Evolutionary conservation across 2,888 invertebrate species (phyloP).

Genomic region (Parthenolecanium corni): DNA sequence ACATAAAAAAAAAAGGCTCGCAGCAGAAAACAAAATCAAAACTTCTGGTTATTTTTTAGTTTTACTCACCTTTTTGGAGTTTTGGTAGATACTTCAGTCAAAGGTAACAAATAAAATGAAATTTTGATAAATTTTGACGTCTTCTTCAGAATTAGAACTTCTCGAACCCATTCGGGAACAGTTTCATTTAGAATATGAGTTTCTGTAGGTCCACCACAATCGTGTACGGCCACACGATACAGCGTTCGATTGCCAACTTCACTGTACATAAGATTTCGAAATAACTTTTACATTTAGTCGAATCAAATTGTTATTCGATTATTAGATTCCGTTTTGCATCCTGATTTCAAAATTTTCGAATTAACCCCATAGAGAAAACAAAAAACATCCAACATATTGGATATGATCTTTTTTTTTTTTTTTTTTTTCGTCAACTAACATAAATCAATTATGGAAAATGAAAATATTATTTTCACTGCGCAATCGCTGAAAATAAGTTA

Average conservation of each 20-base stretch:
- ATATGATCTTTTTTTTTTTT: no score
- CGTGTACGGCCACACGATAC: slow-evolving; percentile 75
- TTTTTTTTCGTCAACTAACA: not conserved
- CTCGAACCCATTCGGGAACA: slow-evolving; percentile 90
- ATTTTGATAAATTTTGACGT: slow-evolving; percentile 93
- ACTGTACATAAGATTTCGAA: slow-evolving; percentile 43
- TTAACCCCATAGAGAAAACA: no score
- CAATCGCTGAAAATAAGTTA: no score
- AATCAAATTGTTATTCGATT: no score
- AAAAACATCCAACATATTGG: no score
- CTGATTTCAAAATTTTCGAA: not conserved
- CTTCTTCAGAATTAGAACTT: slow-evolving; percentile 85
- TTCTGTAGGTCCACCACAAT: slow-evolving; percentile 91
- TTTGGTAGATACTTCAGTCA: slow-evolving; percentile 60
- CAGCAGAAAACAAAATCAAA: not conserved
- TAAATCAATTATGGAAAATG: no score
- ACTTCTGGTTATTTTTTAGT: not conserved
- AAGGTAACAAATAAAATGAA: slow-evolving; percentile 92
- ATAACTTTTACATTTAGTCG: no score
- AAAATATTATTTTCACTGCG: no score
- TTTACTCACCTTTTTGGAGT: slow-evolving; percentile 59
- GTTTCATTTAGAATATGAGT: slow-evolving; percentile 81
- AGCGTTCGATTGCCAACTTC: slow-evolving; percentile 92
- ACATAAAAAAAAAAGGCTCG: not conserved
- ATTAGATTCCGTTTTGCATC: no score